Evolutionary conservation across 2,113 vertebrate species (phyloP).

Genomic region (Neodon shergylaensis): DNA sequence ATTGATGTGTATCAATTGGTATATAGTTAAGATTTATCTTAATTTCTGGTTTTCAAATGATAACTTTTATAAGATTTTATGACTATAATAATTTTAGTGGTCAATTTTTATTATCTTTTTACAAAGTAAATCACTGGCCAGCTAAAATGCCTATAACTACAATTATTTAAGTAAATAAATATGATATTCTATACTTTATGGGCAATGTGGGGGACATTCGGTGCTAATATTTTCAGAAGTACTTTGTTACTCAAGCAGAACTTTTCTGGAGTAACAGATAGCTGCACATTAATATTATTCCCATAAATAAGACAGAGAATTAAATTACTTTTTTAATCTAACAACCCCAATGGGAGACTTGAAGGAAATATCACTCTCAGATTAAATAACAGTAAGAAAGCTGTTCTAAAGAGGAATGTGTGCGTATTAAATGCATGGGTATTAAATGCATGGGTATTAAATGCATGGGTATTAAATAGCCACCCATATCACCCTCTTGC

Average conservation of each 20-base stretch:
- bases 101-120: constrained; percentile 1
- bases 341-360: constrained; percentile 36
- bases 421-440: not conserved
- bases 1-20: constrained; percentile 13
- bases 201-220: not conserved
- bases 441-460: not conserved
- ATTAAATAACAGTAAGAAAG: constrained; percentile 36
- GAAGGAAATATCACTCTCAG: constrained; percentile 33
- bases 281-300: constrained; percentile 27
- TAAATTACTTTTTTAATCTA: constrained; percentile 54
- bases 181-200: not conserved
- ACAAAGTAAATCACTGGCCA: constrained; percentile 13
- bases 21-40: not conserved
- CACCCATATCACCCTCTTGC: constrained; percentile 13
- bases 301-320: constrained; percentile 64
- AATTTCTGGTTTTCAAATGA: not conserved
- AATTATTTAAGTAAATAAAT: not conserved
- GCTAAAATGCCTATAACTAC: not conserved
- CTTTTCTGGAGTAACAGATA: constrained; percentile 65
- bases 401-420: not conserved
- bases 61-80: constrained; percentile 45
- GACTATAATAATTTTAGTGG: not conserved
- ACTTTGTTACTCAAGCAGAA: constrained; percentile 16
- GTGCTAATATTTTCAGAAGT: constrained; percentile 34
- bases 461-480: not conserved